Base-by-base conservation (phyloP, 2,113 vertebrate genomes). In the Rhinolophus ferrumequinum region DNA sequence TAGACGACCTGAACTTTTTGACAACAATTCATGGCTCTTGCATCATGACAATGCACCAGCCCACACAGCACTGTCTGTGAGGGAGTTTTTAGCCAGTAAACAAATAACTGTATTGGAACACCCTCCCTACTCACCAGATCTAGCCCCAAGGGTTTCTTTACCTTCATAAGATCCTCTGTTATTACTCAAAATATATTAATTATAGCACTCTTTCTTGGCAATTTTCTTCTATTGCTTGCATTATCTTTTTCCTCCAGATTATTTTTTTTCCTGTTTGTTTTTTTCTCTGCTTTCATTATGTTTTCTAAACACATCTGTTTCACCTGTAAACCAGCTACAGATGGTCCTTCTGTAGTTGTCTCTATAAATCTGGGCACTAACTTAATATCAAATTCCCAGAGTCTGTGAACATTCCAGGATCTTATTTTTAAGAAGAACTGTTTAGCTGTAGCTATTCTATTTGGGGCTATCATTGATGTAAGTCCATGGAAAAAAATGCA, bases 351-450 rank as follows among this genome's bases (percentile, higher is more conserved):
- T 60, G 30, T 56, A 28, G 26, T 21, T 76, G 21, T 70, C 30
- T 52, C 72, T 58, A 47, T 47, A 86, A 70, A 76, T 83, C 64
- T 64, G 24, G 35, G 16, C 15, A 82, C 3, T 18, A 66, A 66
- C 69, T 76, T 83, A 52, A 77, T 28, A 30, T 69, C 76, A 88
- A 62, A 33, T 54, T 90, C 19, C 9, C 58, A 54, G 58, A 69
- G 24, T 76, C 70, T 84, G 24, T 85, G 50, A 95, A 69, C 28
- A 52, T 92, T 88, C 24, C 44, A 95, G 35, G 15, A 69, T 41
- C 62, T 50, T 91, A 66, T 62, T 88, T 69, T 44, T 50, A 97
- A 70, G 58, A 93, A 70, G 58, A 94, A 52, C 35, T 54, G 28
- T 64, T 93, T 54, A 76, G 15, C 72, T 38, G 8, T 50, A 88